phyloP scores from a whole-genome alignment of 37 sponge, comb jelly and placozoan genomes.

The Agelas oroides region DNA sequence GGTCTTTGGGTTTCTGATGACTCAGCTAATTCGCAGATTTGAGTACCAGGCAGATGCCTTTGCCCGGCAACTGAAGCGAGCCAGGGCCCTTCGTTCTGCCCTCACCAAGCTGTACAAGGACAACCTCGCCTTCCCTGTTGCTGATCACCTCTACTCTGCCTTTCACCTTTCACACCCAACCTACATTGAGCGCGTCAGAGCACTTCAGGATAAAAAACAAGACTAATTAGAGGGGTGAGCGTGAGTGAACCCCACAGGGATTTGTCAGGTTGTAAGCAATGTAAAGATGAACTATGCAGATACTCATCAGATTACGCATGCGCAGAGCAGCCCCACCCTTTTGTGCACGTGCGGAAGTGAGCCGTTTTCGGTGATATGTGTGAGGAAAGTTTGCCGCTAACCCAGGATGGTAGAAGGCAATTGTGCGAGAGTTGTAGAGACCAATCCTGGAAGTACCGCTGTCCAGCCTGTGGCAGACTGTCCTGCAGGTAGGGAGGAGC shows the following conservation, averaged over 20 bases:
- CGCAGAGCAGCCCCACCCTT: no score
- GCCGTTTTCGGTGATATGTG: no score
- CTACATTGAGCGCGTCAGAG: constrained; percentile 79
- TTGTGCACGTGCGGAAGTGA: no score
- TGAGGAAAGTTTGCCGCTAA: no score
- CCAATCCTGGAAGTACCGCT: constrained; percentile 31
- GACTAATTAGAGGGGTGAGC: no score
- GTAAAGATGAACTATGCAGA: no score
- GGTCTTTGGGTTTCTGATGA: constrained; percentile 73
- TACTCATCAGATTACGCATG: no score
- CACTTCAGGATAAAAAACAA: constrained; percentile 17
- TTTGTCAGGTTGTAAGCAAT: no score
- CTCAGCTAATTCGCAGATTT: constrained; percentile 79
- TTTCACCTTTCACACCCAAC: constrained; percentile 96
- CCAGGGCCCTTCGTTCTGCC: constrained; percentile 59
- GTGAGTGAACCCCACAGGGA: no score
- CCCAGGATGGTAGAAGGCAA: no score
- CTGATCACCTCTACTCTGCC: constrained; percentile 91
- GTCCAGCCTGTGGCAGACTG: constrained; percentile 50
- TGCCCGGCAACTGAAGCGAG: constrained; percentile 73
- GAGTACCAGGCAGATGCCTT: constrained; percentile 96
- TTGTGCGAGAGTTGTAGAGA: constrained; percentile 30
- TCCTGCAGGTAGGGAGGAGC: constrained; percentile 57
- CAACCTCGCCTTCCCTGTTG: constrained; percentile 91
- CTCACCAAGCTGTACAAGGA: constrained; percentile 83